phyloP scores from a whole-genome alignment of 2,113 vertebrate genomes.

The Chrysemys picta region DNA sequence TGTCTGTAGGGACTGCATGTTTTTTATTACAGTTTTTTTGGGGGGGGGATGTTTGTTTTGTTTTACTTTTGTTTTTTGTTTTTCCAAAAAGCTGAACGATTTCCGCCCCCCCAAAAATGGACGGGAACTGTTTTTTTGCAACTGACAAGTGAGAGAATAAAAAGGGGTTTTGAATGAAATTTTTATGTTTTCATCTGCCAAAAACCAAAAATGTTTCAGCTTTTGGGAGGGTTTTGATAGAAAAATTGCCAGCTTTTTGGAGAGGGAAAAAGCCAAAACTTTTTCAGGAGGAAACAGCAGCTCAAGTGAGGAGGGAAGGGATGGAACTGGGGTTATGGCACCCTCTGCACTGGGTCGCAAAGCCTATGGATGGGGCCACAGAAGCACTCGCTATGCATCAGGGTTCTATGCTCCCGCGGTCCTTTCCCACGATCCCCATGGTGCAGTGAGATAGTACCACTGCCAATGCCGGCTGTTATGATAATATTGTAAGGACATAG shows the following conservation, averaged over 20 bases:
- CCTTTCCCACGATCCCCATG: background rate
- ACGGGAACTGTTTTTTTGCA: background rate
- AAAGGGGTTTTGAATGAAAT: background rate
- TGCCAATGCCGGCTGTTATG: accelerated
- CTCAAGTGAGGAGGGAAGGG: background rate
- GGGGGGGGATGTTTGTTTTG: background rate
- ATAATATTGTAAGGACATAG: background rate
- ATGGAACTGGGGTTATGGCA: background rate
- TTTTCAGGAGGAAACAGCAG: constrained; percentile 19
- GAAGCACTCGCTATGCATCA: background rate
- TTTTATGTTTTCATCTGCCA: background rate
- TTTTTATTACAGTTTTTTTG: background rate
- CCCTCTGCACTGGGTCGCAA: background rate
- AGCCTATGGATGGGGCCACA: background rate
- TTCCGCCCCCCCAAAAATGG: background rate
- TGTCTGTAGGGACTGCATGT: background rate
- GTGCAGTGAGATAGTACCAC: background rate
- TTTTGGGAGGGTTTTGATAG: background rate
- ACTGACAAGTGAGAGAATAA: accelerated
- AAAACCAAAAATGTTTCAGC: background rate
- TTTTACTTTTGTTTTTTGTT: background rate
- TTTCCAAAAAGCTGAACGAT: background rate
- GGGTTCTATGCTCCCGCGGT: accelerated
- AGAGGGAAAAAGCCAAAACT: background rate
- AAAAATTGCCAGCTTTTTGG: background rate